A percentile compares a stretch with the other conserved stretches of the same genome.
phyloP scores from a whole-genome alignment of 2,113 vertebrate genomes.

The Grantiella picta region DNA sequence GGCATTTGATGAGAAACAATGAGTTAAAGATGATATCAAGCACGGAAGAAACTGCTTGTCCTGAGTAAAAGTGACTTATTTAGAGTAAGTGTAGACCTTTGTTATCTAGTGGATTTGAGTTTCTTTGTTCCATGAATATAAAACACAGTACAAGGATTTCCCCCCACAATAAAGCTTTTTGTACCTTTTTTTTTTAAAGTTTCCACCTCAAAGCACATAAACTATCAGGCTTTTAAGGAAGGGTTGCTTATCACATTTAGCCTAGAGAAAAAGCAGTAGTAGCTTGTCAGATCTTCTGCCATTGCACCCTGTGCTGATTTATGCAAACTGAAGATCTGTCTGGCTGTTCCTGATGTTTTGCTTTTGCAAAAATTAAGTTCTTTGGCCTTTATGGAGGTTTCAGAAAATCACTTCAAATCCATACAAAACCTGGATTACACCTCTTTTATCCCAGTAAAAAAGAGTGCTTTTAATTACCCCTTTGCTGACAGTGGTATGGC shows the following conservation, averaged over 20 bases:
- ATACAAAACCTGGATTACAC: not conserved
- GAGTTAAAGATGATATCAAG: slow-evolving; percentile 55
- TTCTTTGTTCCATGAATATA: slow-evolving; percentile 26
- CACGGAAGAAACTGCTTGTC: slow-evolving; percentile 15
- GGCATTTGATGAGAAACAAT: slow-evolving; percentile 57
- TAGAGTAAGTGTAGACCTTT: slow-evolving; percentile 2
- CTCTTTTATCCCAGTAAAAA: not conserved
- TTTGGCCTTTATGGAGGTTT: not conserved
- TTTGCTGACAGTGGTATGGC: not conserved
- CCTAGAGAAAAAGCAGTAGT: not conserved
- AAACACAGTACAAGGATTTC: slow-evolving; percentile 2
- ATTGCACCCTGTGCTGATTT: not conserved
- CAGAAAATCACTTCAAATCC: not conserved
- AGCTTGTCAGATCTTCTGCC: not conserved
- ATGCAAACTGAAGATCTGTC: not conserved
- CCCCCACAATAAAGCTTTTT: not conserved
- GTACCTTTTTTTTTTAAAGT: not conserved
- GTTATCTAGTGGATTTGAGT: not conserved
- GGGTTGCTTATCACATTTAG: not conserved
- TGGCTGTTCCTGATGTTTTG: not conserved
- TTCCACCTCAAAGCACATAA: slow-evolving; percentile 46
- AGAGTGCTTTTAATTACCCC: not conserved
- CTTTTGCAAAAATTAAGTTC: not conserved
- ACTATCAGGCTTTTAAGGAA: slow-evolving; percentile 30
- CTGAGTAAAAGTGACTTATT: slow-evolving; percentile 8